These are phyloP conservation scores for Panzeria rudis DNA, from an alignment of 2,888 invertebrate genomes.

Conservation along the genomic window DNA sequence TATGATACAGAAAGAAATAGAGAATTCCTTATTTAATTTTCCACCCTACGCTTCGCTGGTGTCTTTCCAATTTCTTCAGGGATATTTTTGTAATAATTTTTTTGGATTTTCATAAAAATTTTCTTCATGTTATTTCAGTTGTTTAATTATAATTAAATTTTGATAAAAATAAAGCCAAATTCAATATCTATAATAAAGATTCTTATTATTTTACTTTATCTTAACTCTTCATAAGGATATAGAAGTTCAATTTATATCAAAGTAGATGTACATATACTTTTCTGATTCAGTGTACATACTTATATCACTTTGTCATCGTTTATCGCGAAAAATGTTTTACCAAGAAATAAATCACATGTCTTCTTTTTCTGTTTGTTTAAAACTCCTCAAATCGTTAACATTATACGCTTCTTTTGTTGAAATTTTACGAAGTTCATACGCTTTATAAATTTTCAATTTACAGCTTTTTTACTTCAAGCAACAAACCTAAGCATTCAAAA, in stretches of 20 bases:
- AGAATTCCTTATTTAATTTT: too few species aligned
- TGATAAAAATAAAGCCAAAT: too few species aligned
- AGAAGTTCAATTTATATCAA: background rate
- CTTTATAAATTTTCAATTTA: constrained; percentile 49
- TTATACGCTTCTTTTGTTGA: constrained; percentile 6
- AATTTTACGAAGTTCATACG: constrained; percentile 24
- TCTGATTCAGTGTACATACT: background rate
- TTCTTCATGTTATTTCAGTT: too few species aligned
- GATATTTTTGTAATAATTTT: too few species aligned
- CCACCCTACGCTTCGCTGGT: too few species aligned
- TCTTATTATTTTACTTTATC: too few species aligned
- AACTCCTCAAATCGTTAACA: background rate
- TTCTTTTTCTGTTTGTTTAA: background rate
- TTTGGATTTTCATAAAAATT: too few species aligned
- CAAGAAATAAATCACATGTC: constrained; percentile 6
- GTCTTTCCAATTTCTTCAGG: too few species aligned
- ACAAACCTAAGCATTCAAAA: constrained; percentile 25
- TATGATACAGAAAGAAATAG: too few species aligned
- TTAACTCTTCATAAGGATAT: too few species aligned
- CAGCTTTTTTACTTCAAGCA: constrained; percentile 9
- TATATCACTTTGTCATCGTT: background rate
- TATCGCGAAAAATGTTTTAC: background rate
- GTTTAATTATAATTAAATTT: too few species aligned
- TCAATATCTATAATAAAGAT: too few species aligned
- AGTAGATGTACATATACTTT: background rate